Base-by-base conservation (phyloP, 2,797 vertebrate species). In the Chaenodraco wilsoni region DNA sequence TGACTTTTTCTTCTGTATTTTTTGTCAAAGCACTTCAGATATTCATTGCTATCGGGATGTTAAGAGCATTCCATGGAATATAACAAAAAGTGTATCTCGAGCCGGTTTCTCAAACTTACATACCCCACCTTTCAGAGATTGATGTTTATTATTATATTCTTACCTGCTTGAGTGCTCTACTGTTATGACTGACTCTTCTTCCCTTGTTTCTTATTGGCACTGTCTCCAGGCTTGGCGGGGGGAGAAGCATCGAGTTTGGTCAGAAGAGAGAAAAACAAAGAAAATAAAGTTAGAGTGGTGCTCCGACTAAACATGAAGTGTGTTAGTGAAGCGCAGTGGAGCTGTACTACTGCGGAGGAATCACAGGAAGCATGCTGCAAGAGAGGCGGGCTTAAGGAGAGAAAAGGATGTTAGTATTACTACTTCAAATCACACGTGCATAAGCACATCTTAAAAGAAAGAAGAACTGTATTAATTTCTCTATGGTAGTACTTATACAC, bases 181-280 rank as follows among this genome's bases (percentile, higher is more conserved):
- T 85, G 95, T 97, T 97, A 98, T 0, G 96, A 97, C 67, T 97
- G 96, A 92, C 92, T 94, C 89, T 96, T 99, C 89, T 97, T 97
- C 80, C 95, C 95, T 88, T 95, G 97, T 87, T 96, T 98, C 87
- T 95, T 91, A 82, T 94, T 96, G 84, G 91, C 90, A 70, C 91
- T 92, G 78, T 97, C 95, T 91, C 94, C 95, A 91, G 95, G 92
- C 87, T 96, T 56, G 8, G 23, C 17, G 75, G 40, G 75, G 15
- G 16, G 3, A 40, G 61, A 72, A 73, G 14, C 45, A 74, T 44
- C 1, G 2, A 63, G 3, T 65, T 58, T 57, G 51, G 60, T 55
- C 7, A 16, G 43, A 21, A 69, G 40, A 57, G 14, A 51, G 43
- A 44, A 16, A 59, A 46, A 56, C 9, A 9, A 68, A 15, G 27